These are phyloP conservation scores for Eumaeus atala DNA, from an alignment of 1,140 invertebrate genomes.

Conservation along the genomic window DNA sequence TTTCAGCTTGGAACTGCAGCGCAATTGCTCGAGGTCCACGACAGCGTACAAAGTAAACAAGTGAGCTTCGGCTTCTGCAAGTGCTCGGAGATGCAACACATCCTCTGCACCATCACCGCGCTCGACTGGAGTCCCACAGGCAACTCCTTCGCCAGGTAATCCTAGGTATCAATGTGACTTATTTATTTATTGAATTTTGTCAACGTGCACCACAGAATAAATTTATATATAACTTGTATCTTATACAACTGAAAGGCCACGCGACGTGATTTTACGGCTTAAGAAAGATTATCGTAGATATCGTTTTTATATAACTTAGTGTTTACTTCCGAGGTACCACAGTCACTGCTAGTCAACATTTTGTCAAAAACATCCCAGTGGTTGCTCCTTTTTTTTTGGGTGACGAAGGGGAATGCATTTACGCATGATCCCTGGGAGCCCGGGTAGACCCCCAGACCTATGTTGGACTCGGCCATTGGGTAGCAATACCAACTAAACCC, in stretches of 20 bases:
- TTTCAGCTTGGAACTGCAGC: conserved; percentile 46
- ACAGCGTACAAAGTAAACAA: conserved; percentile 33
- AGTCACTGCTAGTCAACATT: neutral
- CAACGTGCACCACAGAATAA: too few species aligned
- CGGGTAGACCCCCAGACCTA: too few species aligned
- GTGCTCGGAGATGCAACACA: conserved; percentile 15
- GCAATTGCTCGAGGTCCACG: conserved; percentile 38
- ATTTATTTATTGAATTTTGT: neutral
- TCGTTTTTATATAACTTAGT: neutral
- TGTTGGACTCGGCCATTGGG: too few species aligned
- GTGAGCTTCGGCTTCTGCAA: conserved; percentile 23
- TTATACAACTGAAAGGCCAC: too few species aligned
- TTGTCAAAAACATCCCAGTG: conserved; percentile 24
- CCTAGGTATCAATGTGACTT: conserved; percentile 5
- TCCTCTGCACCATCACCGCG: conserved; percentile 38
- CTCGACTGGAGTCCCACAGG: conserved; percentile 59
- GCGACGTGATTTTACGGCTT: too few species aligned
- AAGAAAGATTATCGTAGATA: neutral
- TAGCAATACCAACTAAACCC: too few species aligned
- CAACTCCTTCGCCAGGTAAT: conserved; percentile 47
- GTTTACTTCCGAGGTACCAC: neutral
- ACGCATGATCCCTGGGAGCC: too few species aligned
- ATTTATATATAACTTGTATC: too few species aligned
- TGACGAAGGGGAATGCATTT: too few species aligned
- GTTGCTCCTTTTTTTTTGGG: conserved; percentile 46